These are phyloP conservation scores for Diplodus sargus DNA, from an alignment of 2,797 vertebrate species.

Conservation along the genomic window DNA sequence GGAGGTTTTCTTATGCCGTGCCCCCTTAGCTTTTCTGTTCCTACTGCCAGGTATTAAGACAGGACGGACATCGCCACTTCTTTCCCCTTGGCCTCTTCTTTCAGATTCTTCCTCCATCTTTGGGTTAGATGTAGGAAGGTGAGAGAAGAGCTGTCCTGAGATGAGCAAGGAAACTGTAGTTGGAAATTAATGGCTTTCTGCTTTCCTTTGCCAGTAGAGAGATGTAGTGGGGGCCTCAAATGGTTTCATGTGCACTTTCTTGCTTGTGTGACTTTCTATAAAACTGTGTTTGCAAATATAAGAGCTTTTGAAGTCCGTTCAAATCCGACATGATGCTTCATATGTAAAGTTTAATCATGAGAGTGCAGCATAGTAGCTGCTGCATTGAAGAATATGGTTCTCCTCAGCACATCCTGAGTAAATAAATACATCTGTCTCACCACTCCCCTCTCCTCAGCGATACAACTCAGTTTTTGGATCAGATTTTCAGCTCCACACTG, in stretches of 20 bases:
- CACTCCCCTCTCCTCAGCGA: background rate
- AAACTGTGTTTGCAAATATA: background rate
- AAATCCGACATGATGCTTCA: background rate
- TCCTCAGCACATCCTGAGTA: background rate
- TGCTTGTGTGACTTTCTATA: background rate
- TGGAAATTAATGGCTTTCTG: conserved; percentile 5
- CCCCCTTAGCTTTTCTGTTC: conserved; percentile 8
- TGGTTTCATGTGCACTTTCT: background rate
- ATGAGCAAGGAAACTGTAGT: background rate
- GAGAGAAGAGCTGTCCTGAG: conserved; percentile 3
- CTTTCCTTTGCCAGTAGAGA: conserved; percentile 22
- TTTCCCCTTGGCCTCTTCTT: background rate
- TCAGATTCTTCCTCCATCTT: conserved; percentile 11
- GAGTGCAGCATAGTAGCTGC: conserved; percentile 1
- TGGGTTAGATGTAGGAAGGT: background rate
- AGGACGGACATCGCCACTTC: background rate
- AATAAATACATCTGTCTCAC: background rate
- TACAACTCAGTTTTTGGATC: background rate
- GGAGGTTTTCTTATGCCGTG: conserved; percentile 4
- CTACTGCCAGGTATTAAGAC: conserved; percentile 30
- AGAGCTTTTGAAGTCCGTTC: background rate
- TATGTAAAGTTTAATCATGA: conserved; percentile 4
- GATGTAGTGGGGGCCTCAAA: background rate
- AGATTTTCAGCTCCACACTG: conserved; percentile 5
- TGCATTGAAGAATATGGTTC: background rate